Evolutionary conservation across 2,888 invertebrate genomes (phyloP).

Genomic region (Tenthredo mesomela): DNA sequence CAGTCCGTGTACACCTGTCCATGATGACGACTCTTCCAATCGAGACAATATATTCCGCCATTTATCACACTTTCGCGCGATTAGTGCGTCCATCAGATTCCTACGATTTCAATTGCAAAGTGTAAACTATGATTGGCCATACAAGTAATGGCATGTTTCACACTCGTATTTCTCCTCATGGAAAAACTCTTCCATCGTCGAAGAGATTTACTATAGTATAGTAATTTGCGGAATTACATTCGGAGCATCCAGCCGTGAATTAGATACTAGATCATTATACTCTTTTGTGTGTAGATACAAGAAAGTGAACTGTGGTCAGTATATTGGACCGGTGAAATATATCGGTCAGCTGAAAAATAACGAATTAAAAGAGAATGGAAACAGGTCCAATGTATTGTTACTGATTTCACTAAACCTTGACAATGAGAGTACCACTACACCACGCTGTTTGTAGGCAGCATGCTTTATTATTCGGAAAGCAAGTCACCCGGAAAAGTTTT

Average conservation of each 20-base stretch:
- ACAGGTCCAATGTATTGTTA: slow-evolving; percentile 44
- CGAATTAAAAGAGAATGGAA: slow-evolving; percentile 46
- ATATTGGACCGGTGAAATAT: slow-evolving; percentile 22
- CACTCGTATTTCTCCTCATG: background rate
- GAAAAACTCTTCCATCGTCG: slow-evolving; percentile 1
- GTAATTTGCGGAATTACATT: slow-evolving; percentile 13
- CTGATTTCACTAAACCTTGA: slow-evolving; percentile 52
- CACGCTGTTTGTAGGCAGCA: slow-evolving; percentile 19
- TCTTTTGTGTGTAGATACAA: slow-evolving; percentile 4
- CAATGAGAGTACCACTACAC: slow-evolving; percentile 45
- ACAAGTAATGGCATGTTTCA: background rate
- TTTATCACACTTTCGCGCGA: slow-evolving; percentile 44
- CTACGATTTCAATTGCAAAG: background rate
- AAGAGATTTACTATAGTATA: background rate
- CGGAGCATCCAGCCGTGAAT: background rate
- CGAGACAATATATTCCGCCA: slow-evolving; percentile 5
- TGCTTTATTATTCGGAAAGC: slow-evolving; percentile 32
- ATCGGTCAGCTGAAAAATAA: slow-evolving; percentile 42
- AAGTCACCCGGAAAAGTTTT: slow-evolving; percentile 35
- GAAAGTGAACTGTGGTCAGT: slow-evolving; percentile 38
- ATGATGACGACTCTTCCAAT: background rate
- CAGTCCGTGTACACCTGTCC: background rate
- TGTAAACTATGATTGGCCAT: slow-evolving; percentile 19
- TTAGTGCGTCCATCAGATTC: background rate
- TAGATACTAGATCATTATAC: slow-evolving; percentile 5